Conservation (phyloP, 2,113 vertebrate species). For the Anolis sagrei region DNA sequence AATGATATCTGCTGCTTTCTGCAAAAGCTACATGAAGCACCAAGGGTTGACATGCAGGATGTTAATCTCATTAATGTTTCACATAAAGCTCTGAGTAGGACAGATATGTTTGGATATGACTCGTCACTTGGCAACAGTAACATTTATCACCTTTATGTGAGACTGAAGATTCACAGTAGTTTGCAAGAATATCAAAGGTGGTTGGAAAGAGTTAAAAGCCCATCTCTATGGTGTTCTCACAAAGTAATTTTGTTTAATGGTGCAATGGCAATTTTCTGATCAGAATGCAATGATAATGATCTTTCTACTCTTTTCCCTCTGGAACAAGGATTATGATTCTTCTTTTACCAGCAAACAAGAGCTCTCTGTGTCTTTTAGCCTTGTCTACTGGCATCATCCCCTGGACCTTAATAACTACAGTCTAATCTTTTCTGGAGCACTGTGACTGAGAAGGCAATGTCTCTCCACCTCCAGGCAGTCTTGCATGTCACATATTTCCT, state of each 20-base stretch:
- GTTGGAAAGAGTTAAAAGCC: neutral
- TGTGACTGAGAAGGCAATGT: no score
- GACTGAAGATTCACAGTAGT: neutral
- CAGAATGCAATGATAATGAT: no score
- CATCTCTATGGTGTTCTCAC: neutral
- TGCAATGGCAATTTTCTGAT: neutral
- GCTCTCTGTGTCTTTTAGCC: no score
- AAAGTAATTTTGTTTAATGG: neutral
- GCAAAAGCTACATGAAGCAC: constrained; percentile 55
- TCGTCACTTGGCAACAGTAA: constrained; percentile 21
- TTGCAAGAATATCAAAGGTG: neutral
- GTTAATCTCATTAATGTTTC: constrained; percentile 55
- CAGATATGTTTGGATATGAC: constrained; percentile 13
- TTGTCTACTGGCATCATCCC: no score
- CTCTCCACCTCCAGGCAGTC: no score
- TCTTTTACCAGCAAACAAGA: no score
- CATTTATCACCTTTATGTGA: constrained; percentile 46
- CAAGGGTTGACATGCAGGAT: constrained; percentile 34
- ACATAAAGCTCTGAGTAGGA: constrained; percentile 2
- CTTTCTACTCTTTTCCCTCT: neutral
- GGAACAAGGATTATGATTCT: neutral
- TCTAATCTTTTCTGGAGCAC: no score
- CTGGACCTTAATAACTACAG: no score
- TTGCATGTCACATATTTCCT: no score
- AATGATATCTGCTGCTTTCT: constrained; percentile 44